Conservation (phyloP, 2,888 invertebrate species). For the Leucozona laternaria region DNA sequence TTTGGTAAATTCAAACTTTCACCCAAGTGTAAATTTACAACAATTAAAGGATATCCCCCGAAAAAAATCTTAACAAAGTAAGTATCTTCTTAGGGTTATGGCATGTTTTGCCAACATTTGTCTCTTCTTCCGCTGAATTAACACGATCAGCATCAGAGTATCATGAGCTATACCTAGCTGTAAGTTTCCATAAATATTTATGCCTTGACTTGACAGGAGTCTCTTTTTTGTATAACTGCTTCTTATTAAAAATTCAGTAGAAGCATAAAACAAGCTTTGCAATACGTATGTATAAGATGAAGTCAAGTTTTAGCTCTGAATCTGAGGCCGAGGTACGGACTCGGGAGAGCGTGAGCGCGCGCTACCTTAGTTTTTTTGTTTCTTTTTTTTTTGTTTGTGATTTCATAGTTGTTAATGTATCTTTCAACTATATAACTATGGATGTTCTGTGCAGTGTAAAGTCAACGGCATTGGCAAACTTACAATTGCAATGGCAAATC, state of each 20-base stretch:
- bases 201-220: constrained; percentile 57
- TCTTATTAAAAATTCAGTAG: constrained; percentile 55
- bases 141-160: constrained; percentile 34
- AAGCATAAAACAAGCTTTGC: constrained; percentile 71
- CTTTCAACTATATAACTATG: constrained; percentile 12
- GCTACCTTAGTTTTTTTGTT: constrained; percentile 54
- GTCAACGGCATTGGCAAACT: constrained; percentile 68
- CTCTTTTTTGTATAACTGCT: constrained; percentile 22
- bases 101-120: constrained; percentile 57
- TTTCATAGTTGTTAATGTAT: constrained; percentile 29
- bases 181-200: constrained; percentile 59
- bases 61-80: constrained; percentile 56
- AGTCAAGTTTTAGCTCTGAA: constrained; percentile 18
- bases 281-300: constrained; percentile 65
- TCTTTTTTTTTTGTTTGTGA: constrained; percentile 35
- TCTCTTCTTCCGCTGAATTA: constrained; percentile 5
- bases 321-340: not conserved
- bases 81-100: constrained; percentile 58
- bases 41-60: constrained; percentile 42
- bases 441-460: constrained; percentile 50
- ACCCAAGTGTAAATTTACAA: constrained; percentile 55
- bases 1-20: constrained; percentile 57
- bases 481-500: constrained; percentile 71
- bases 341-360: constrained; percentile 6
- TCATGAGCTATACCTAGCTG: constrained; percentile 36